A percentile compares a stretch with the other conserved stretches of the same genome.
Conservation (phyloP, 2,113 vertebrate genomes). For the Haliaeetus leucogaster region DNA sequence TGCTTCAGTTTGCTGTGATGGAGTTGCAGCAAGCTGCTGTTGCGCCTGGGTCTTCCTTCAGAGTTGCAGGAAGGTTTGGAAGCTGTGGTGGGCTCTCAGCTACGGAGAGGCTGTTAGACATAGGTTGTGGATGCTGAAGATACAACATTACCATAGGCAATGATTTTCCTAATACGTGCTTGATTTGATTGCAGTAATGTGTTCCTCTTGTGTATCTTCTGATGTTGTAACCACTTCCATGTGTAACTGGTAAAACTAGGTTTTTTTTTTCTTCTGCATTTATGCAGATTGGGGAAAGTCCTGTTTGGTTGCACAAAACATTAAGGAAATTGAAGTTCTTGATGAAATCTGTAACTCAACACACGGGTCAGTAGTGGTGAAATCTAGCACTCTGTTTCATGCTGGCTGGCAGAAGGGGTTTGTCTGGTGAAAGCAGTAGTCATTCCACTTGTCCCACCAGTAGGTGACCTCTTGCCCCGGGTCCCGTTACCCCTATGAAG, state of each 20-base stretch:
- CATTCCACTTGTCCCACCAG: not conserved
- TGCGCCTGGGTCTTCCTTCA: not conserved
- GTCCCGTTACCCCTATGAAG: rapidly evolving
- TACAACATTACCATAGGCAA: not conserved
- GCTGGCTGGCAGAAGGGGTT: not conserved
- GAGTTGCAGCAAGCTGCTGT: not conserved
- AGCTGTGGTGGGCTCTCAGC: not conserved
- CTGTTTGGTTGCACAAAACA: not conserved
- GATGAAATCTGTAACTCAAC: not conserved
- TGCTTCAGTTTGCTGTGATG: not conserved
- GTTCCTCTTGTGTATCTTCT: not conserved
- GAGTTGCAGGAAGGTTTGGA: not conserved
- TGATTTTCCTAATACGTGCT: not conserved
- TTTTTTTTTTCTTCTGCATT: not conserved
- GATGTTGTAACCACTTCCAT: not conserved
- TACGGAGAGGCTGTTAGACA: not conserved
- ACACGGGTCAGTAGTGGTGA: not conserved
- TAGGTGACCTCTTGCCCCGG: not conserved
- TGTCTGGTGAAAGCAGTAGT: not conserved
- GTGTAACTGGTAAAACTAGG: not conserved
- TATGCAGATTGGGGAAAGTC: not conserved
- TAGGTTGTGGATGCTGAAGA: not conserved
- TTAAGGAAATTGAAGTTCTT: not conserved
- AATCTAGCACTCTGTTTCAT: not conserved
- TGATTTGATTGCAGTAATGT: not conserved